Conservation (phyloP, 2,113 vertebrate genomes). For the Myodes glareolus region DNA sequence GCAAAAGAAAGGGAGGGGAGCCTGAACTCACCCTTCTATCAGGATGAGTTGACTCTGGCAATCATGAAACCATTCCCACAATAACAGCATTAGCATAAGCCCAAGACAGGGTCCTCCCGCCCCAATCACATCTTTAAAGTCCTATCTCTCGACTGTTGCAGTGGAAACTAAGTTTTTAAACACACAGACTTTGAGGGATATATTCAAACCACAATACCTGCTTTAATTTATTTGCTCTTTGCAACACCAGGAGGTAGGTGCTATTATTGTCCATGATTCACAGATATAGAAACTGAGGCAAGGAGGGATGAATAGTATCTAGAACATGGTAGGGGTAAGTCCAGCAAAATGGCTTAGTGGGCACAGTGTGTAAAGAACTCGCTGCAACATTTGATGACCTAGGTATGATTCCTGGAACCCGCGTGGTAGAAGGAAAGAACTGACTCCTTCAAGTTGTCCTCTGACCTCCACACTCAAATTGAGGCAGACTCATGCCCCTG, state of each 20-base stretch:
- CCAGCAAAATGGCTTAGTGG: background rate
- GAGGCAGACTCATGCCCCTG: background rate
- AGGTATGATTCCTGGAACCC: background rate
- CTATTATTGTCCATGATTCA: constrained; percentile 18
- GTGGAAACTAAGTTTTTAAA: background rate
- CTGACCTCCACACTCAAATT: background rate
- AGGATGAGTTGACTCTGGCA: background rate
- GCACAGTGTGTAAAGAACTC: background rate
- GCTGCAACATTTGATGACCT: background rate
- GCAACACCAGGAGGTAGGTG: background rate
- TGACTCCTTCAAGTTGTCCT: background rate
- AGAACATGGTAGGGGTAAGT: background rate
- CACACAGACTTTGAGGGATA: background rate
- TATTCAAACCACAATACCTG: background rate
- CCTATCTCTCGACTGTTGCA: background rate
- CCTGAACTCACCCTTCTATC: background rate
- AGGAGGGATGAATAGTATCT: background rate
- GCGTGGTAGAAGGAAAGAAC: background rate
- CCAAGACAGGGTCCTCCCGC: background rate
- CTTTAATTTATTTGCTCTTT: constrained; percentile 33
- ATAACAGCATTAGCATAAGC: background rate
- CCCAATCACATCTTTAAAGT: background rate
- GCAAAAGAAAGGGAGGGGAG: background rate
- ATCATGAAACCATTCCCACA: background rate
- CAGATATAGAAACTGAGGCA: constrained; percentile 44